Conservation (phyloP, 2,888 invertebrate genomes). For the Ectemnius cavifrons region DNA sequence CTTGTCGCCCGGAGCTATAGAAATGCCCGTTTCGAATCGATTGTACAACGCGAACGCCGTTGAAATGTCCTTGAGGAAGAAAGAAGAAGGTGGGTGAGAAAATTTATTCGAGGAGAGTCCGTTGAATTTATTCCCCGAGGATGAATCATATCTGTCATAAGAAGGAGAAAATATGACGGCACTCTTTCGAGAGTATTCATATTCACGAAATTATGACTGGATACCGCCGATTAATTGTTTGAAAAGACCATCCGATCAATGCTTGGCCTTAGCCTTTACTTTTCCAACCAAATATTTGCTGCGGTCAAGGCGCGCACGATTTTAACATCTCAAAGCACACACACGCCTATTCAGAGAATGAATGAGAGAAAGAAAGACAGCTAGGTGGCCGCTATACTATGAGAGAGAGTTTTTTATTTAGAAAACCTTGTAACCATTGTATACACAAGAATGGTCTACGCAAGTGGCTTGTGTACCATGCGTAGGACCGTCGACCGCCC, state of each 20-base stretch:
- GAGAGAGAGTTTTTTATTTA: conserved; percentile 53
- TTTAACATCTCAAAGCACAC: conserved; percentile 63
- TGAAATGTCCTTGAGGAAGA: background rate
- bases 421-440: conserved; percentile 62
- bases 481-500: conserved; percentile 37
- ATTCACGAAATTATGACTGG: conserved; percentile 26
- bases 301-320: conserved; percentile 50
- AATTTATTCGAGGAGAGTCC: background rate
- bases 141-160: background rate
- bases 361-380: too few relatives aligned
- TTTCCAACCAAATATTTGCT: conserved; percentile 59
- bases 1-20: too few relatives aligned
- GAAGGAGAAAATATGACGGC: background rate
- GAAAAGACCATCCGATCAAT: conserved; percentile 48
- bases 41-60: background rate
- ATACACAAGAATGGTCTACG: conserved; percentile 56
- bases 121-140: background rate
- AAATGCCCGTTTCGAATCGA: background rate
- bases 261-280: conserved; percentile 52
- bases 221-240: conserved; percentile 56
- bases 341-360: conserved; percentile 15
- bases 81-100: background rate
- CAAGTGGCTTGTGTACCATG: conserved; percentile 41
- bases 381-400: conserved; percentile 19
- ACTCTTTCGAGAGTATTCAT: background rate